phyloP scores from a whole-genome alignment of 1,140 invertebrate species.

The Camponotus vicinus region DNA sequence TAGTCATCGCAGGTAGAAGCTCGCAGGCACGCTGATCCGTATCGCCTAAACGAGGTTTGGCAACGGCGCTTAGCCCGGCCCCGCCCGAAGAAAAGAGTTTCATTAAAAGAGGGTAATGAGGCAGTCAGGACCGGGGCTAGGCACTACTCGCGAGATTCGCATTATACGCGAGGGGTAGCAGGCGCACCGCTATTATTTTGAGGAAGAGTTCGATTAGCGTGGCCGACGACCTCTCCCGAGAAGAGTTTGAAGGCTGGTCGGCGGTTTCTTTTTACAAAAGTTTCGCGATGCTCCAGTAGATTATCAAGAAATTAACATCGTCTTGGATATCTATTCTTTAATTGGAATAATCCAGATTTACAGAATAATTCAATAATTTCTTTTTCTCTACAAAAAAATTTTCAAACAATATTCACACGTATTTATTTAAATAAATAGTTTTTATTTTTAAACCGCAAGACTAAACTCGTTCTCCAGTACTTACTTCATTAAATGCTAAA shows the following conservation, averaged over 20 bases:
- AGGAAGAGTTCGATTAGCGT: slow-evolving; percentile 75
- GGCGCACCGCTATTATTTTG: slow-evolving; percentile 72
- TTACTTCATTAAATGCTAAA: neutral
- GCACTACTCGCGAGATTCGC: slow-evolving; percentile 70
- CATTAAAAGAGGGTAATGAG: slow-evolving; percentile 84
- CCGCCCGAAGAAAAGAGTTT: slow-evolving; percentile 83
- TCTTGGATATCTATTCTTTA: neutral
- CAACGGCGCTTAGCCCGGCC: slow-evolving; percentile 82
- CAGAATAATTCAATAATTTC: neutral
- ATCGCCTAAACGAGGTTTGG: slow-evolving; percentile 85
- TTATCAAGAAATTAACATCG: slow-evolving; percentile 19
- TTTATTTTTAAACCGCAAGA: neutral
- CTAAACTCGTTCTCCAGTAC: neutral
- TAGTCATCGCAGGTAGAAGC: slow-evolving; percentile 32
- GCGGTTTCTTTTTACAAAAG: slow-evolving; percentile 47
- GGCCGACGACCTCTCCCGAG: slow-evolving; percentile 65
- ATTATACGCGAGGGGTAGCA: slow-evolving; percentile 56
- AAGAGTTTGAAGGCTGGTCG: slow-evolving; percentile 53
- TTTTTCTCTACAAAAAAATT: neutral
- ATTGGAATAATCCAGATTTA: neutral
- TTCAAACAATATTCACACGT: neutral
- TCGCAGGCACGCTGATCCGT: slow-evolving; percentile 80
- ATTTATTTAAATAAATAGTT: neutral
- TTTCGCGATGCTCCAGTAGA: slow-evolving; percentile 23
- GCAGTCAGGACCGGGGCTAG: slow-evolving; percentile 71